These are phyloP conservation scores for Naso thynnoides DNA, from an alignment of 2,797 vertebrate species.

Conservation along the genomic window DNA sequence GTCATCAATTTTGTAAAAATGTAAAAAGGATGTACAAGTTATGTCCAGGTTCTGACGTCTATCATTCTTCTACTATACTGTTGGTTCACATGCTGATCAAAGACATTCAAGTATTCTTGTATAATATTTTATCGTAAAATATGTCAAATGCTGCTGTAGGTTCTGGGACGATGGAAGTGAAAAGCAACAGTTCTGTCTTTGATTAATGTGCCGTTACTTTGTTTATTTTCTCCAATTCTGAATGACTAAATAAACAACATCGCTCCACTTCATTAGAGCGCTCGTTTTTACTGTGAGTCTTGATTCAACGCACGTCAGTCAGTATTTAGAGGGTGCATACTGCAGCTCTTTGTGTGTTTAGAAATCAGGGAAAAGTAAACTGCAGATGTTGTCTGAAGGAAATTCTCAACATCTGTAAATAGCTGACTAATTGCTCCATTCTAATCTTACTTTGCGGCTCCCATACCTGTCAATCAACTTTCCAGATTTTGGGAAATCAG, in stretches of 20 bases:
- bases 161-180: constrained; percentile 82
- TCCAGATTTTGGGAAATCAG: constrained; percentile 7
- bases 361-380: constrained; percentile 29
- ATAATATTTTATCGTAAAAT: not conserved
- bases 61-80: not conserved
- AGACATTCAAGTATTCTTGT: constrained; percentile 1
- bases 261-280: constrained; percentile 60
- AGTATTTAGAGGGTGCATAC: constrained; percentile 13
- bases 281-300: constrained; percentile 10
- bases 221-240: constrained; percentile 79
- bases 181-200: constrained; percentile 72
- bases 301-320: constrained; percentile 38
- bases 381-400: constrained; percentile 34
- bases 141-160: constrained; percentile 46
- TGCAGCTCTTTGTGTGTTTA: constrained; percentile 16
- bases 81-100: constrained; percentile 9
- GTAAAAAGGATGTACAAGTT: not conserved
- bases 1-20: not conserved
- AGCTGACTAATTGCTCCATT: constrained; percentile 39
- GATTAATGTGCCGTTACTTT: constrained; percentile 64
- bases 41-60: not conserved
- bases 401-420: constrained; percentile 43
- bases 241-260: constrained; percentile 73
- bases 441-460: not conserved
- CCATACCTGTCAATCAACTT: constrained; percentile 47